Evolutionary conservation across 2,113 vertebrate genomes (phyloP).

Genomic region (Ia io): DNA sequence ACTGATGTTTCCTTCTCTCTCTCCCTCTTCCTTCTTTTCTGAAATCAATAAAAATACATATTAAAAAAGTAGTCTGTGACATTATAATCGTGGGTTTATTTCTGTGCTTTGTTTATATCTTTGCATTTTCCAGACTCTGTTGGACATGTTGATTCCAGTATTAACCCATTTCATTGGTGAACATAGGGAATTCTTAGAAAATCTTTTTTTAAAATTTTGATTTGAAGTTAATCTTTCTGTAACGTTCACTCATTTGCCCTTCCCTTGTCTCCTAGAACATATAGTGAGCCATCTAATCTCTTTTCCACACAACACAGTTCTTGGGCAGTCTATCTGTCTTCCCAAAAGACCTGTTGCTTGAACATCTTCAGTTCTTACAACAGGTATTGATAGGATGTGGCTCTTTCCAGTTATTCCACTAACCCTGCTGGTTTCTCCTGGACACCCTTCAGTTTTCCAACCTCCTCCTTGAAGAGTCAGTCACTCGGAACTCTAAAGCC

Average conservation of each 20-base stretch:
- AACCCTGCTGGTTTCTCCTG: not conserved
- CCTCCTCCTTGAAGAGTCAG: constrained; percentile 2
- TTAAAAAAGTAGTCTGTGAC: no score
- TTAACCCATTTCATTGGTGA: not conserved
- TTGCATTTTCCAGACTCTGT: not conserved
- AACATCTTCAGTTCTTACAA: not conserved
- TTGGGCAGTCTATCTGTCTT: not conserved
- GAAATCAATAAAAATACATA: no score
- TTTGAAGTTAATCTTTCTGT: not conserved
- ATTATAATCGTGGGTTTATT: not conserved
- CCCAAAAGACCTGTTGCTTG: not conserved
- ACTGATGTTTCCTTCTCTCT: no score
- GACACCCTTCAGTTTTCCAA: not conserved
- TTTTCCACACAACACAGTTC: not conserved
- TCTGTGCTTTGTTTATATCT: not conserved
- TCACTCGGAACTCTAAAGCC: not conserved
- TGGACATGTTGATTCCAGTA: not conserved
- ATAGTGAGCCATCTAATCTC: not conserved
- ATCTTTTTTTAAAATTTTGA: not conserved
- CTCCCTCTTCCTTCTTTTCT: no score
- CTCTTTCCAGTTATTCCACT: not conserved
- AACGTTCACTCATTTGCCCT: not conserved
- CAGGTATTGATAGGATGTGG: not conserved
- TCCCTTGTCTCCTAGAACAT: not conserved
- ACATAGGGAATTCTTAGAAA: not conserved